Conservation (phyloP, 2,113 vertebrate genomes). For the Corythornis madagascariensis region DNA sequence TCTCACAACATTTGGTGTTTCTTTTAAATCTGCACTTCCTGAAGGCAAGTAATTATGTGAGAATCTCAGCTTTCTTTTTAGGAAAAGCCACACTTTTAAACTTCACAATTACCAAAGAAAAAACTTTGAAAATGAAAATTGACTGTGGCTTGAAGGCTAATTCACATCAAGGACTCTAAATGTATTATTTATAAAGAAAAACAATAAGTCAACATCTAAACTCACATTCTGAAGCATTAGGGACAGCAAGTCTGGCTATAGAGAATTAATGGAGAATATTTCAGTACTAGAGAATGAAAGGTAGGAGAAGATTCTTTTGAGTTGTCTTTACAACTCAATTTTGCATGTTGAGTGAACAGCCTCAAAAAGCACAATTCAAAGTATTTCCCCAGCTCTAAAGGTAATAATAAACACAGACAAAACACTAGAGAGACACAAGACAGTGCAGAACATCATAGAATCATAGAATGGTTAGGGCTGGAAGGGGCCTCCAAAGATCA, state of each 20-base stretch:
- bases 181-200: slow-evolving; percentile 2
- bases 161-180: not conserved
- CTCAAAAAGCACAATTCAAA: not conserved
- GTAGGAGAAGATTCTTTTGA: not conserved
- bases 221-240: not conserved
- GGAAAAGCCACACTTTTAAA: not conserved
- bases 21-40: not conserved
- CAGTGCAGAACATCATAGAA: not conserved
- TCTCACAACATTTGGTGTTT: not conserved
- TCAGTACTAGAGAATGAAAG: not conserved
- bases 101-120: not conserved
- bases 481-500: no score
- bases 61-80: not conserved
- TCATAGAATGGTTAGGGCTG: no score
- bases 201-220: not conserved
- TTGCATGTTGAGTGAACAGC: not conserved
- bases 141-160: not conserved
- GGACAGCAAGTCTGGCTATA: not conserved
- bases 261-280: not conserved
- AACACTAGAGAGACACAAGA: not conserved
- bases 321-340: not conserved
- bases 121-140: not conserved
- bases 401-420: not conserved
- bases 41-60: not conserved
- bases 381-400: not conserved